phyloP scores from a whole-genome alignment of 2,113 vertebrate species.

The Halcyon senegalensis region DNA sequence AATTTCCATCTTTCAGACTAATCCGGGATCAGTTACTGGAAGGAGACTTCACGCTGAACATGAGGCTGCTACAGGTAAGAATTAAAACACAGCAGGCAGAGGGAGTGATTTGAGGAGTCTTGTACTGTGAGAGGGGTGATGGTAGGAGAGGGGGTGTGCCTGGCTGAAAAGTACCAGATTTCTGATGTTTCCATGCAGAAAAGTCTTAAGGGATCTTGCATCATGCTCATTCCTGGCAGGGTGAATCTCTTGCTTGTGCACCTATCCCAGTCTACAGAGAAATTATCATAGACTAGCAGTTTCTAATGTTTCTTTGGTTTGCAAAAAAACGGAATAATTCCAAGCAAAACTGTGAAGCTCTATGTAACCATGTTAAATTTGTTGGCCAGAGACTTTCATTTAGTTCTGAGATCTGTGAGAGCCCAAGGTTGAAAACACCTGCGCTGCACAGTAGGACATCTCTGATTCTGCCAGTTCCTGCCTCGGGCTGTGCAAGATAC shows the following conservation, averaged over 20 bases:
- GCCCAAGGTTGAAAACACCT: not conserved
- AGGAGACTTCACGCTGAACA: constrained; percentile 95
- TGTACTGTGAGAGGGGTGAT: not conserved
- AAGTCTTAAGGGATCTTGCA: not conserved
- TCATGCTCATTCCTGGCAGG: not conserved
- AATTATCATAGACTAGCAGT: not conserved
- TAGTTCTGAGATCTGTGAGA: not conserved
- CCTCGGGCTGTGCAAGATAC: not conserved
- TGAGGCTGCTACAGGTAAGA: constrained; percentile 95
- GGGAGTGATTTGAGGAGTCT: not conserved
- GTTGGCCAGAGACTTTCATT: not conserved
- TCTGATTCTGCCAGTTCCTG: not conserved
- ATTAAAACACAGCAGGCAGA: not conserved
- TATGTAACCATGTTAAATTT: not conserved
- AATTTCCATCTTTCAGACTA: constrained; percentile 77
- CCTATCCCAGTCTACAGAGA: not conserved
- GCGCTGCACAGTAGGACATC: not conserved
- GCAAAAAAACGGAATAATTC: not conserved
- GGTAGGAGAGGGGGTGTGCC: not conserved
- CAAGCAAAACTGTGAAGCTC: not conserved
- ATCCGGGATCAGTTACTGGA: constrained; percentile 91
- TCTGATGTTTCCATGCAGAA: not conserved
- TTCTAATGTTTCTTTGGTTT: not conserved
- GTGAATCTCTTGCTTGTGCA: not conserved
- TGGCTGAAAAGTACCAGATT: not conserved